A percentile compares a stretch with the other conserved stretches of the same genome.
Conservation (phyloP, 2,888 invertebrate species). For the Cyaniris semiargus region DNA sequence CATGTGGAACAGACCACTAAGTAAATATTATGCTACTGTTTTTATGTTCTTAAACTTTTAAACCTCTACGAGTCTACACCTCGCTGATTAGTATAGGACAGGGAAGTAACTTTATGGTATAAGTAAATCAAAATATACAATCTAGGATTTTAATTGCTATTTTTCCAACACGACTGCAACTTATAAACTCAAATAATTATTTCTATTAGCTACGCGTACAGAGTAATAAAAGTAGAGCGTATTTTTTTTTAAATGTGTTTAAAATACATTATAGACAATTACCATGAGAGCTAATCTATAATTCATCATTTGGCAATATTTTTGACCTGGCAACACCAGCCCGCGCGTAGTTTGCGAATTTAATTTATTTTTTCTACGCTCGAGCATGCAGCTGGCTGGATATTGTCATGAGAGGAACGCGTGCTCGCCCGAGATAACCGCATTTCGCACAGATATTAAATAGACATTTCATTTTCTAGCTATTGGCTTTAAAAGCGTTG, state of each 20-base stretch:
- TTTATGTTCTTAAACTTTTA: too few relatives aligned
- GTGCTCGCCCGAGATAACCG: slow-evolving; percentile 10
- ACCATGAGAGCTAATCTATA: neutral
- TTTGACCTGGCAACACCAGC: neutral
- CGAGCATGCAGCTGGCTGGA: slow-evolving; percentile 2
- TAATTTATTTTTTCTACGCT: slow-evolving; percentile 1
- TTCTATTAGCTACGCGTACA: too few relatives aligned
- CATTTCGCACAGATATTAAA: neutral
- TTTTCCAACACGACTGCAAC: too few relatives aligned
- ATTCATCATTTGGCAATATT: neutral
- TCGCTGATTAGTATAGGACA: too few relatives aligned
- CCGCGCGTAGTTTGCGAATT: neutral
- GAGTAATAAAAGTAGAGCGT: neutral
- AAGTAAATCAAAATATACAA: too few relatives aligned
- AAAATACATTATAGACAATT: neutral
- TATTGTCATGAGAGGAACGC: slow-evolving; percentile 7
- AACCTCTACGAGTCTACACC: too few relatives aligned
- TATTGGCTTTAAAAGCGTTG: neutral
- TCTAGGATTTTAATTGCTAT: too few relatives aligned
- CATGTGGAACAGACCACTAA: too few relatives aligned
- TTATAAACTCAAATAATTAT: too few relatives aligned
- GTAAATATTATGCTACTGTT: too few relatives aligned
- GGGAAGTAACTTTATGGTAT: too few relatives aligned
- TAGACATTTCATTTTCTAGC: neutral
- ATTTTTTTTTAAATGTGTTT: too few relatives aligned